A percentile compares a stretch with the other conserved stretches of the same genome.
These are phyloP conservation scores for Sprattus sprattus DNA, from an alignment of 2,113 vertebrate species.

Conservation along the genomic window DNA sequence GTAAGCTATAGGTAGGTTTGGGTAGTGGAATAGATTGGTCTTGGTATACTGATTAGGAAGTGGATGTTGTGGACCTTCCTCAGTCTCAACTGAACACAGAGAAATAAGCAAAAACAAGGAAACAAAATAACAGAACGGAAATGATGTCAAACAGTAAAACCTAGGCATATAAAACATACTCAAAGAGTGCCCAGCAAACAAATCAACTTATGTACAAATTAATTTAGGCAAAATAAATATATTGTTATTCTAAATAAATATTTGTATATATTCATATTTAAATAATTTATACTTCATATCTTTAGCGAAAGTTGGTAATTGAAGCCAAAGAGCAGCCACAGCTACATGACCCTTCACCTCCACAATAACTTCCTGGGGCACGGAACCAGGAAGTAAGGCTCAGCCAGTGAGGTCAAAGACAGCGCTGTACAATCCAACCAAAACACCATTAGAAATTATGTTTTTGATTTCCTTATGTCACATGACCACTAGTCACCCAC, in stretches of 20 bases:
- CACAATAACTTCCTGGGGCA: slow-evolving; percentile 2
- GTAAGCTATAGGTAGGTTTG: neutral
- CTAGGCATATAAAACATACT: slow-evolving; percentile 49
- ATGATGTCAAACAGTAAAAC: neutral
- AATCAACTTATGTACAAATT: slow-evolving; percentile 49
- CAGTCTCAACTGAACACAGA: slow-evolving; percentile 25
- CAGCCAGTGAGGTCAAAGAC: slow-evolving; percentile 1
- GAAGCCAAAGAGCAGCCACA: neutral
- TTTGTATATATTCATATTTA: neutral
- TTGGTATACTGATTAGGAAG: neutral
- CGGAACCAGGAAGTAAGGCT: neutral
- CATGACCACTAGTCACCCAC: neutral
- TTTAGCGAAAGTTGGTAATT: neutral
- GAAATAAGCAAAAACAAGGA: slow-evolving; percentile 24
- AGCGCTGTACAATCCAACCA: neutral
- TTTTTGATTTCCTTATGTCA: neutral
- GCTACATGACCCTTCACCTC: neutral
- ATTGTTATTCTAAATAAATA: slow-evolving; percentile 8
- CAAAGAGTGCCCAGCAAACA: neutral
- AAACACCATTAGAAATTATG: neutral
- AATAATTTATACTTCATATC: slow-evolving; percentile 8
- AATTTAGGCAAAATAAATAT: slow-evolving; percentile 64
- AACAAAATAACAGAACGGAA: slow-evolving; percentile 14
- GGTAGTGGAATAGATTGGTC: neutral
- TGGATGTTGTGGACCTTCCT: neutral